Percentiles rank a stretch among this genome's conserved stretches.
These are phyloP conservation scores for Scaptodrosophila latifasciaeformis DNA, from an alignment of 2,888 invertebrate genomes.

Conservation along the genomic window DNA sequence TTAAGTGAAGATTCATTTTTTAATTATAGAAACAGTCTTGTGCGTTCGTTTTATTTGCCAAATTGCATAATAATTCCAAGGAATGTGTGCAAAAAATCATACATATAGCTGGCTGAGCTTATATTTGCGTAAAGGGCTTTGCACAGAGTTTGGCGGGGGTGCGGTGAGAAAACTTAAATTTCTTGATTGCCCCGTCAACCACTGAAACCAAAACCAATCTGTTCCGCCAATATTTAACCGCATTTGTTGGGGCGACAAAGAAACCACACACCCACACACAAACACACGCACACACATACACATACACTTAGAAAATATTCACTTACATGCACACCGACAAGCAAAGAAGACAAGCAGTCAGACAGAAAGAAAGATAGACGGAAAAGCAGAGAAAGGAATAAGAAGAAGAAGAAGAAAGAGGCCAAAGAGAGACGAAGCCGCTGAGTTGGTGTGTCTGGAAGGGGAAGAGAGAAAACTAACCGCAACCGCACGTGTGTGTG, in stretches of 20 bases:
- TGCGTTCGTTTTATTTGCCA: too few relatives aligned
- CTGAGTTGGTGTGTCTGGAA: not conserved
- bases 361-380: slow-evolving; percentile 9
- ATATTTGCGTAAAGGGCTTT: too few relatives aligned
- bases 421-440: not conserved
- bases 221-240: slow-evolving; percentile 49
- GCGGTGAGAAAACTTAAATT: too few relatives aligned
- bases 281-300: slow-evolving; percentile 18
- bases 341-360: too few relatives aligned
- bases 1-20: too few relatives aligned
- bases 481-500: slow-evolving; percentile 48
- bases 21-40: too few relatives aligned
- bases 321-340: slow-evolving; percentile 15
- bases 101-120: too few relatives aligned
- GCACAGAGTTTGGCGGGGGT: too few relatives aligned
- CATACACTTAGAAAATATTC: slow-evolving; percentile 9
- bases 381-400: not conserved
- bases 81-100: too few relatives aligned
- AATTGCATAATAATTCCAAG: too few relatives aligned
- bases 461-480: slow-evolving; percentile 45
- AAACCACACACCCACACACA: slow-evolving; percentile 42
- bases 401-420: not conserved
- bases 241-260: slow-evolving; percentile 55
- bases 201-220: slow-evolving; percentile 48
- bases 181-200: slow-evolving; percentile 21